Base-by-base conservation (phyloP, 2,888 invertebrate genomes). In the Craniophora ligustri region DNA sequence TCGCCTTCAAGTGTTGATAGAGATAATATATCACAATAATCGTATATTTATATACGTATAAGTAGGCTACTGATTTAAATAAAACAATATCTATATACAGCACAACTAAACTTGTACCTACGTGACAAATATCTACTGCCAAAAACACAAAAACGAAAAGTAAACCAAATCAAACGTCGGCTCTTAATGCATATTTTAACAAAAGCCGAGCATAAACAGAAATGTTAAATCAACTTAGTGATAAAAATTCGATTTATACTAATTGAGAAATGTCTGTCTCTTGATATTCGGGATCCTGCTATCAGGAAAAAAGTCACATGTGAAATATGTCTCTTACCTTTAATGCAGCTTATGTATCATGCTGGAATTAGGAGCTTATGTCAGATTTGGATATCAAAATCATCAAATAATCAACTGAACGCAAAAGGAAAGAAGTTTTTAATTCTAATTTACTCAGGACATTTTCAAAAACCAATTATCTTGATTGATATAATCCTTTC, bases 201-300 rank as follows among this genome's bases (percentile, higher is more conserved):
- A 76, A 68, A 50, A 67, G 48, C 59, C 67, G 75, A 73, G 70
- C 70, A 74, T 68, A 78, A 76, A 69, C 61, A 36, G 51, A 51
- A 66, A 30, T 58, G 38, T 51, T 30, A 76, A 84, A 79, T 80
- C 72, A 68, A 34, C 74, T 81, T 64, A 63, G 49, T 68, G 87
- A 87, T 85, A 85, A 84, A 76, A 62, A 54, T 38, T 58, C 60
- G 71, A 81, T 83, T 78, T 82, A 84, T 78, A 75, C 75, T 78
- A 80, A 82, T 81, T 80, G 74, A 74, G 76, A 72, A 68, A 53
- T 67, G 19, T 72, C 53, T 15, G 45, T 31, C 14, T 19, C 34
- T 40, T 34, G 51, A 54, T 60, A 61, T 67, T 51, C 21, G 19
- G 32, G 32, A 36, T 50, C 36, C 38, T 54, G 31, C 39, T 46